These are phyloP conservation scores for Thunnus maccoyii DNA, from an alignment of 2,113 vertebrate species.

Conservation along the genomic window DNA sequence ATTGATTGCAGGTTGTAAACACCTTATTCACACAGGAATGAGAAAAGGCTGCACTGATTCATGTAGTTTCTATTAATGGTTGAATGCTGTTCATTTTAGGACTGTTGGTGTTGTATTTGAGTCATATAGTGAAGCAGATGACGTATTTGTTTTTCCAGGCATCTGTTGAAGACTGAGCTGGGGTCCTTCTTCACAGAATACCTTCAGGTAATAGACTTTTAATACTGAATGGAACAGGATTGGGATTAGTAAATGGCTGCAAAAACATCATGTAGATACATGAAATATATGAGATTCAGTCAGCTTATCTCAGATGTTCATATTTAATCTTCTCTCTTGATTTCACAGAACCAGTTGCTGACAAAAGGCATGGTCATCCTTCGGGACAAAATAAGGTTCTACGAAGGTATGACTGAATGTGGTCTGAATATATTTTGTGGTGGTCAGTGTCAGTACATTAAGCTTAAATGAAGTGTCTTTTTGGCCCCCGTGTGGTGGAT, in stretches of 20 bases:
- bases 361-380: slow-evolving; percentile 99
- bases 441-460: not conserved
- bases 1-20: not conserved
- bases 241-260: not conserved
- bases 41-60: not conserved
- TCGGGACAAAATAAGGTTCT: slow-evolving; percentile 96
- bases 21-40: not conserved
- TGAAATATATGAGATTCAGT: not conserved
- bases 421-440: not conserved
- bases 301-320: not conserved
- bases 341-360: slow-evolving; percentile 93
- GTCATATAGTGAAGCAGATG: not conserved
- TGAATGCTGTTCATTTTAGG: not conserved
- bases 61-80: not conserved
- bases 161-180: slow-evolving; percentile 96
- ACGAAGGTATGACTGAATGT: slow-evolving; percentile 88
- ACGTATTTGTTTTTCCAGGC: slow-evolving; percentile 80
- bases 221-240: not conserved
- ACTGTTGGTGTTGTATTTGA: not conserved
- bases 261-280: not conserved
- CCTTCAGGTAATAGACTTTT: slow-evolving; percentile 82
- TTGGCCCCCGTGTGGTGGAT: slow-evolving; percentile 22
- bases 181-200: slow-evolving; percentile 98
- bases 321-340: slow-evolving; percentile 12
- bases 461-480: not conserved